Evolutionary conservation across 2,888 invertebrate species (phyloP).

Genomic region (Drosophila yooni): DNA sequence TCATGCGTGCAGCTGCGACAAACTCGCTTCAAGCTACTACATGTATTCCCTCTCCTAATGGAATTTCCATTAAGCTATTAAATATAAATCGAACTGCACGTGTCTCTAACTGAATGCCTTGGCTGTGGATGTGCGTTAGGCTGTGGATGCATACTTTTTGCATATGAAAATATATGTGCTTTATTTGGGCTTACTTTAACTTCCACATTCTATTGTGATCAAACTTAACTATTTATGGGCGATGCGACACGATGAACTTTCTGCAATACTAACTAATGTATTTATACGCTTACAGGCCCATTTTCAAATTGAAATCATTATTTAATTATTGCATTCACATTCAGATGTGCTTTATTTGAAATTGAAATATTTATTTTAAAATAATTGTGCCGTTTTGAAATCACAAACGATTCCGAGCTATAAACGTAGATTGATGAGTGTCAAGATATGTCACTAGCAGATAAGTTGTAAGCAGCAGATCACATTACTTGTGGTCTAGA

Average conservation of each 20-base stretch:
- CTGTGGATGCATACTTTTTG: slow-evolving; percentile 7
- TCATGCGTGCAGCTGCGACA: slow-evolving; percentile 64
- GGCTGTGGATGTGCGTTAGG: background rate
- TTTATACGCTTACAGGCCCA: background rate
- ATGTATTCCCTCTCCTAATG: slow-evolving; percentile 35
- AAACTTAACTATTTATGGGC: slow-evolving; percentile 7
- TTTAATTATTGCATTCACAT: background rate
- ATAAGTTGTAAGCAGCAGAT: background rate
- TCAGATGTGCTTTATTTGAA: background rate
- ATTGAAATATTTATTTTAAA: background rate
- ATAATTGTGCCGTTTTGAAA: background rate
- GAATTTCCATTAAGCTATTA: slow-evolving; percentile 63
- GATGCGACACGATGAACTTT: background rate
- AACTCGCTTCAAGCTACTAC: slow-evolving; percentile 15
- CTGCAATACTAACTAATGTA: background rate
- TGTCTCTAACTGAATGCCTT: slow-evolving; percentile 21
- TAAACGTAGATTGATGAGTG: background rate
- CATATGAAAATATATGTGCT: slow-evolving; percentile 38
- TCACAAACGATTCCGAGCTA: background rate
- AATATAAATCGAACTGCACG: slow-evolving; percentile 46
- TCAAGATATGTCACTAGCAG: background rate
- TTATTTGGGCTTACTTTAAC: slow-evolving; percentile 4
- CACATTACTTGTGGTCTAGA: slow-evolving; percentile 16
- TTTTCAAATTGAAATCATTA: background rate
- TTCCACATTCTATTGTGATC: slow-evolving; percentile 14